phyloP scores from a whole-genome alignment of 2,113 vertebrate species.

The Notiomystis cincta region DNA sequence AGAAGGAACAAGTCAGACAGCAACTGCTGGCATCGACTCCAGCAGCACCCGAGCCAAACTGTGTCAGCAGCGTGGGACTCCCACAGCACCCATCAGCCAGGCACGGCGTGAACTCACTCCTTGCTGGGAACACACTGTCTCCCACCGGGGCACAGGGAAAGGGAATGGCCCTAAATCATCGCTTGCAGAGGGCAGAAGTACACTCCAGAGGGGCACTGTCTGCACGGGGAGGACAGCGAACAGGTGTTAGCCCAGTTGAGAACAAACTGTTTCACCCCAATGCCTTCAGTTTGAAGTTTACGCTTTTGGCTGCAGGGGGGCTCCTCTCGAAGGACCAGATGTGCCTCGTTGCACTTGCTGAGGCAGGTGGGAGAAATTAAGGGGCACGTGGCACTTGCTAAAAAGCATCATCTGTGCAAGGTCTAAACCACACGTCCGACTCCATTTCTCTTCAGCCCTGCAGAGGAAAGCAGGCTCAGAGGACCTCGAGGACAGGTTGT shows the following conservation, averaged over 20 bases:
- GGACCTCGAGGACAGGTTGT: no score
- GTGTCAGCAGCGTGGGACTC: rapidly evolving
- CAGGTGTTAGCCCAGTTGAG: neutral
- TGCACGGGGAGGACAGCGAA: neutral
- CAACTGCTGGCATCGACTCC: rapidly evolving
- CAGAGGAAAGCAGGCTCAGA: neutral
- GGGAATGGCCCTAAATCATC: neutral
- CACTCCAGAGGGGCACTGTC: rapidly evolving
- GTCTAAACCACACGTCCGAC: rapidly evolving
- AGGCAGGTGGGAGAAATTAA: neutral
- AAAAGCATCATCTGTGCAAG: neutral
- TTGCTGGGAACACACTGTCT: neutral
- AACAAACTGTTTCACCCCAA: rapidly evolving
- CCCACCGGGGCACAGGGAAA: rapidly evolving
- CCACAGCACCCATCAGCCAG: neutral
- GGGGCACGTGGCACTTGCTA: neutral
- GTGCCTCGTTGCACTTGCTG: neutral
- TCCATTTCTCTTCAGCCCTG: rapidly evolving
- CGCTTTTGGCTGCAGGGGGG: rapidly evolving
- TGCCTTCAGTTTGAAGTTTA: neutral
- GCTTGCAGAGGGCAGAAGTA: rapidly evolving
- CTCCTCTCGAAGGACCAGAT: neutral
- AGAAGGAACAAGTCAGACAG: neutral
- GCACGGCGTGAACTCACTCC: neutral
- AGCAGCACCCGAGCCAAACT: rapidly evolving